These are phyloP conservation scores for Hypanus sabinus DNA, from an alignment of 2,113 vertebrate genomes.

Conservation along the genomic window DNA sequence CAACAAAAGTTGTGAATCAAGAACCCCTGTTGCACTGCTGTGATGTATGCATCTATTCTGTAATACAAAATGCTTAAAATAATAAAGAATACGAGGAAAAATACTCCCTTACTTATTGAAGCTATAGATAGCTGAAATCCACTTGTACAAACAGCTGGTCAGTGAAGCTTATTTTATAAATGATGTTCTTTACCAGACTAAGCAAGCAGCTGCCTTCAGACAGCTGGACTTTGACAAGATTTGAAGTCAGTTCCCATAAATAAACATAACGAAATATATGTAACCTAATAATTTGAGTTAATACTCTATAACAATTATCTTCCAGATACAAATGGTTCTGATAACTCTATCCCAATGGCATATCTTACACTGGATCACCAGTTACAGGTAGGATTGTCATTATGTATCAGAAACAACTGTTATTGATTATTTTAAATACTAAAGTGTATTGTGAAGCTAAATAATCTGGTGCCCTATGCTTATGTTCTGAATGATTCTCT, in stretches of 20 bases:
- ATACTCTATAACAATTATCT: neutral
- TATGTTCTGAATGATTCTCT: neutral
- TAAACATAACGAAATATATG: slow-evolving; percentile 14
- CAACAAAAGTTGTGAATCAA: neutral
- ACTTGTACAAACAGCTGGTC: slow-evolving; percentile 33
- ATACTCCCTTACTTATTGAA: neutral
- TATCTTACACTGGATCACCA: slow-evolving; percentile 98
- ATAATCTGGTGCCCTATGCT: neutral
- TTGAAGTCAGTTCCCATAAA: slow-evolving; percentile 31
- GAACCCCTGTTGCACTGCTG: too few relatives aligned
- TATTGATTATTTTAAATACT: slow-evolving; percentile 17
- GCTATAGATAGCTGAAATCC: slow-evolving; percentile 28
- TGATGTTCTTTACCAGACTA: slow-evolving; percentile 9
- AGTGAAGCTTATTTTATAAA: slow-evolving; percentile 1
- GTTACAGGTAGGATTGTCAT: slow-evolving; percentile 72
- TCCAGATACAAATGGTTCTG: slow-evolving; percentile 91
- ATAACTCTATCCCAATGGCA: slow-evolving; percentile 99
- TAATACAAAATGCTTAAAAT: neutral
- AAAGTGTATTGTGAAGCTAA: neutral
- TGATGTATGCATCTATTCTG: neutral
- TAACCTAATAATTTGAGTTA: slow-evolving; percentile 24
- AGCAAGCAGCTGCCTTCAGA: slow-evolving; percentile 22
- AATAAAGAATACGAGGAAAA: slow-evolving; percentile 11
- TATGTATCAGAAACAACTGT: neutral
- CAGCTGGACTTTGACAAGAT: slow-evolving; percentile 34